Conservation (phyloP, 2,888 invertebrate genomes). For the Ennomos fuscantarius region DNA sequence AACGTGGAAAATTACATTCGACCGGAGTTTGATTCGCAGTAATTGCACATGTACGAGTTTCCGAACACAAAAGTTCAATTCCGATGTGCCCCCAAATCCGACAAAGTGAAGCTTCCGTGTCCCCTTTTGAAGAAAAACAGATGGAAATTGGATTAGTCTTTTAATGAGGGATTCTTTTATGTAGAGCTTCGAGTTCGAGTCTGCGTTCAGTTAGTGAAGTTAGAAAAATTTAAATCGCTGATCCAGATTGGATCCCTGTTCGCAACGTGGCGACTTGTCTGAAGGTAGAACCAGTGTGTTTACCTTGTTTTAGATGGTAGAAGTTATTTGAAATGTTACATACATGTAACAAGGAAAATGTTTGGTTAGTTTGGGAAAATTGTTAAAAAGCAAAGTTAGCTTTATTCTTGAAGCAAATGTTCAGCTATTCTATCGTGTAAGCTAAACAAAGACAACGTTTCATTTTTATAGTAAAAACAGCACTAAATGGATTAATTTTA, state of each 20-base stretch:
- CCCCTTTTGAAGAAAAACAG: constrained; percentile 41
- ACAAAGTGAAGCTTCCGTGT: constrained; percentile 14
- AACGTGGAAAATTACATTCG: constrained; percentile 54
- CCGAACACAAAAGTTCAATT: constrained; percentile 44
- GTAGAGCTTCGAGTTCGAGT: constrained; percentile 25
- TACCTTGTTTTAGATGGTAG: constrained; percentile 13
- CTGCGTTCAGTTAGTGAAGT: constrained; percentile 22
- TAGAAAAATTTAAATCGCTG: constrained; percentile 30
- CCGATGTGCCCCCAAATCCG: constrained; percentile 33
- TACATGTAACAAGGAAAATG: constrained; percentile 33
- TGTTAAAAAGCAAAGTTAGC: too few species aligned
- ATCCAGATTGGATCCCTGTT: constrained; percentile 15
- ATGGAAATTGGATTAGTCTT: constrained; percentile 44
- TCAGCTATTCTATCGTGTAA: too few species aligned
- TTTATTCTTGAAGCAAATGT: too few species aligned
- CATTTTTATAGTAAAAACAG: too few species aligned
- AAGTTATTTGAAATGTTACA: constrained; percentile 5
- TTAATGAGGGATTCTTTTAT: constrained; percentile 47
- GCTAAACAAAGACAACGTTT: too few species aligned
- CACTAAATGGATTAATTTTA: too few species aligned
- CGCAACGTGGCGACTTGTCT: constrained; percentile 8
- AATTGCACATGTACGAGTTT: constrained; percentile 52
- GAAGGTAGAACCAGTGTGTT: constrained; percentile 12
- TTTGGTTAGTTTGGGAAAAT: constrained; percentile 5
- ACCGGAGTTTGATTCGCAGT: constrained; percentile 54